Percentiles rank a stretch among this genome's conserved stretches.
Conservation (phyloP, 2,888 invertebrate genomes). For the Limenitis camilla region DNA sequence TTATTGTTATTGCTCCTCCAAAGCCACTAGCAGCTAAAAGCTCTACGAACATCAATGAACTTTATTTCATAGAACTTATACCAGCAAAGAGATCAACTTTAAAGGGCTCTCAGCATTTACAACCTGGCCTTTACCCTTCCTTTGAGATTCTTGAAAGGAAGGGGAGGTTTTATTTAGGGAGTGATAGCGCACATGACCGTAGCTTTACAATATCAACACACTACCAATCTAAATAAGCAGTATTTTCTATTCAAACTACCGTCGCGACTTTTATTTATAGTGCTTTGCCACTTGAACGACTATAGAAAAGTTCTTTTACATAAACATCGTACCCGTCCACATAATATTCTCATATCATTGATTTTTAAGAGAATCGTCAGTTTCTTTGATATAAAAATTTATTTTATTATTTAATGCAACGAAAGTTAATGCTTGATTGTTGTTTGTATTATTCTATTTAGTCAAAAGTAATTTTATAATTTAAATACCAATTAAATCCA, state of each 20-base stretch:
- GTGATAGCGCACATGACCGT: slow-evolving; percentile 48
- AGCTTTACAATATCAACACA: slow-evolving; percentile 57
- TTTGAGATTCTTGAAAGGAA: slow-evolving; percentile 28
- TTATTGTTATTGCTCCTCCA: slow-evolving; percentile 52
- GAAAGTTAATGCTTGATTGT: no score
- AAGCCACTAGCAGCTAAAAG: slow-evolving; percentile 58
- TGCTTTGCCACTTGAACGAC: background rate
- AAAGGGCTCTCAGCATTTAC: slow-evolving; percentile 37
- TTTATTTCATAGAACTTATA: slow-evolving; percentile 59
- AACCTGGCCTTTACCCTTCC: slow-evolving; percentile 27
- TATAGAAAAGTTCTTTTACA: background rate
- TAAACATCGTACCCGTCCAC: no score
- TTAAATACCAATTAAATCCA: no score
- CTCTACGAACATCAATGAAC: slow-evolving; percentile 66
- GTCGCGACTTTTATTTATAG: slow-evolving; percentile 51
- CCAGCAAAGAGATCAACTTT: slow-evolving; percentile 24
- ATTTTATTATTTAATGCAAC: no score
- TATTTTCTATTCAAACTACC: slow-evolving; percentile 66
- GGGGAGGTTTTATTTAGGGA: slow-evolving; percentile 36
- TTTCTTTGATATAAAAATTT: no score
- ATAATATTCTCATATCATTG: no score
- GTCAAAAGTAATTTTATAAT: no score
- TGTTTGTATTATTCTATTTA: no score
- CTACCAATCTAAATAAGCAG: slow-evolving; percentile 64
- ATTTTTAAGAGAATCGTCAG: no score